Evolutionary conservation across 2,888 invertebrate genomes (phyloP).

Genomic region (Drosophila eohydei): DNA sequence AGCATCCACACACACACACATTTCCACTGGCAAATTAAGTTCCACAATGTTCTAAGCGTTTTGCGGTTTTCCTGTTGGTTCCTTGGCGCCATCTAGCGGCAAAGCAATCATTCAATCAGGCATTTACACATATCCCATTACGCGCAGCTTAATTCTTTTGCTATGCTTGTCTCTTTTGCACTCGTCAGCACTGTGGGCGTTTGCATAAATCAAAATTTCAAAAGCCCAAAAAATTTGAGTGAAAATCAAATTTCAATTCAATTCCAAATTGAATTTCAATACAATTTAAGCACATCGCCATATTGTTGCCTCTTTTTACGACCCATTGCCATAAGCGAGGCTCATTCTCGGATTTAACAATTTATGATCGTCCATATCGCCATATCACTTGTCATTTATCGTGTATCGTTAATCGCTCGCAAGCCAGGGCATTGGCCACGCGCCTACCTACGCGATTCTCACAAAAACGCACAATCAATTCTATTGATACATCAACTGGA

Average conservation of each 20-base stretch:
- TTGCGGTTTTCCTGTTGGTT: slow-evolving; percentile 60
- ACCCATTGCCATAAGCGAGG: slow-evolving; percentile 32
- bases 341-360: slow-evolving; percentile 15
- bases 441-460: slow-evolving; percentile 57
- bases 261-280: slow-evolving; percentile 20
- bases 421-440: slow-evolving; percentile 66
- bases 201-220: slow-evolving; percentile 43
- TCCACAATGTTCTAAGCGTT: slow-evolving; percentile 40
- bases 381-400: slow-evolving; percentile 37
- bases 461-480: slow-evolving; percentile 18
- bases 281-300: slow-evolving; percentile 33
- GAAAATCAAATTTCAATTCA: not conserved
- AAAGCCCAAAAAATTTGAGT: not conserved
- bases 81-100: slow-evolving; percentile 66
- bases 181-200: slow-evolving; percentile 14
- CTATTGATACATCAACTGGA: slow-evolving; percentile 42
- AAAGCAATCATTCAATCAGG: slow-evolving; percentile 29
- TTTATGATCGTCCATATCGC: slow-evolving; percentile 33
- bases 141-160: slow-evolving; percentile 3
- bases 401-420: slow-evolving; percentile 29
- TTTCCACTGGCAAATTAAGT: slow-evolving; percentile 17
- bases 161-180: not conserved
- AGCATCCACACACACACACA: not conserved
- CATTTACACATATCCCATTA: slow-evolving; percentile 16
- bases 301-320: slow-evolving; percentile 31